Evolutionary conservation across 1,140 invertebrate species (phyloP), one percentile per base, ranked within the genome.

Genomic region (Anastrepha obliqua): DNA sequence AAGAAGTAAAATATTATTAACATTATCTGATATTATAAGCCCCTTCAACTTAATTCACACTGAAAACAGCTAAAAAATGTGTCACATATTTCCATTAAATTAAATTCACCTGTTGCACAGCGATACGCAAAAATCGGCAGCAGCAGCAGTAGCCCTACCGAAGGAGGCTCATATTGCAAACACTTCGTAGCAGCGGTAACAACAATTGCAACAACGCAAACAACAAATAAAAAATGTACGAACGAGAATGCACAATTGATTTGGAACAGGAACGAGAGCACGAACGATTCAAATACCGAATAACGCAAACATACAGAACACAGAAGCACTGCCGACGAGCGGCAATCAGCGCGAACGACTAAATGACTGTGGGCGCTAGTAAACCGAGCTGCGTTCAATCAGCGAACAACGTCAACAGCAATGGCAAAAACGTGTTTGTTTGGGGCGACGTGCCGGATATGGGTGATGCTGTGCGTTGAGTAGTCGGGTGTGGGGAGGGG

Each of bases 101-200:
- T 81, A 20, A 55, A 81, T 81, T 81, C 74, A 81, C 74, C 74
- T 81, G 74, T 81, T 81, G 47, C 51, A 81, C 20, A 81, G 6
- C 6, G 51, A 81, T 17, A 29, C 51, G 4, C 74, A 9, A 81
- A 29, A 81, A 20, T 20, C 15, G 44, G 2, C 20, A 20, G 51
- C n/a, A 20, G n/a, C 74, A 81, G n/a, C 74, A 74, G 47, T 8
- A 58, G 51, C 74, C 7, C n/a, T 11, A 55, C 44, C 74, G 74
- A 81, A 81, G 29, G 55, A 81, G 74, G 74, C 47, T 58, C 47
- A 55, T 8, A 81, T 58, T 81, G 74, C 74, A 58, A 74, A 17
- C 67, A 74, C 51, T 11, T 11, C 51, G 51, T 55, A 74, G 5
- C 15, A 47, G 7, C 44, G 13, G 67, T 42, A 74, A 74, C 42